A percentile compares a stretch with the other conserved stretches of the same genome.
These are phyloP conservation scores for Parus major DNA, from an alignment of 2,113 vertebrate species.

Conservation along the genomic window DNA sequence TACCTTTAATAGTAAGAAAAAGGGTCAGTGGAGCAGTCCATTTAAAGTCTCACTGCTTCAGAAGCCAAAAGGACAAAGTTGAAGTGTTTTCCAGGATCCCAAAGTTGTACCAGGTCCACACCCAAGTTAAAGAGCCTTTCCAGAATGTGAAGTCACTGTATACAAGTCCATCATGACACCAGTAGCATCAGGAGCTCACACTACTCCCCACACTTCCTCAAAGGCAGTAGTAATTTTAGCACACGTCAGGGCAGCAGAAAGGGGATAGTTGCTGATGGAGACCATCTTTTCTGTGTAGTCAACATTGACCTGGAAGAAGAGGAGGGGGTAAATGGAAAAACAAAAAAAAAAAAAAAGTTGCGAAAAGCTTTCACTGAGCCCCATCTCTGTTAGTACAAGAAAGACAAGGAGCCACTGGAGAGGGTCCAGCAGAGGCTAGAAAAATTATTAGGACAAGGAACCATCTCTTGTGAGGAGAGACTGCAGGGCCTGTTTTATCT, in stretches of 20 bases:
- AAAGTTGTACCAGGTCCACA: neutral
- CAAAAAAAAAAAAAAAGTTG: neutral
- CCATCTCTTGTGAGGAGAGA: neutral
- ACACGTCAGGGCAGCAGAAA: slow-evolving; percentile 94
- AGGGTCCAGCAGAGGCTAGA: neutral
- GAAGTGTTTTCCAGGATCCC: neutral
- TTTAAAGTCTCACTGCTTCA: neutral
- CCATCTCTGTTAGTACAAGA: neutral
- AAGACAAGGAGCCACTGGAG: neutral
- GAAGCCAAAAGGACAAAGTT: neutral
- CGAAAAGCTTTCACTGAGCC: neutral
- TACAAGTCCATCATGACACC: neutral
- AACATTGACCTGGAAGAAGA: slow-evolving; percentile 81
- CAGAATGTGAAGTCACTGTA: neutral
- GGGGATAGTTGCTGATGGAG: slow-evolving; percentile 96
- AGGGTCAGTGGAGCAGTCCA: neutral
- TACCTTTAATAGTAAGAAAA: slow-evolving; percentile 35
- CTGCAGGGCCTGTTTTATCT: neutral
- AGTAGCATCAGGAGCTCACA: slow-evolving; percentile 71
- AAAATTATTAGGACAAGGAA: neutral
- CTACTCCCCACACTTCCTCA: slow-evolving; percentile 92
- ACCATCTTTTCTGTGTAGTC: slow-evolving; percentile 91
- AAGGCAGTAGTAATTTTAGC: slow-evolving; percentile 95
- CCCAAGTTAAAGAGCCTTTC: neutral
- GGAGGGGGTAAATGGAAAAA: accelerated